A percentile compares a stretch with the other conserved stretches of the same genome.
These are phyloP conservation scores for Hartigia nigra DNA, from an alignment of 2,888 invertebrate species.

Conservation along the genomic window DNA sequence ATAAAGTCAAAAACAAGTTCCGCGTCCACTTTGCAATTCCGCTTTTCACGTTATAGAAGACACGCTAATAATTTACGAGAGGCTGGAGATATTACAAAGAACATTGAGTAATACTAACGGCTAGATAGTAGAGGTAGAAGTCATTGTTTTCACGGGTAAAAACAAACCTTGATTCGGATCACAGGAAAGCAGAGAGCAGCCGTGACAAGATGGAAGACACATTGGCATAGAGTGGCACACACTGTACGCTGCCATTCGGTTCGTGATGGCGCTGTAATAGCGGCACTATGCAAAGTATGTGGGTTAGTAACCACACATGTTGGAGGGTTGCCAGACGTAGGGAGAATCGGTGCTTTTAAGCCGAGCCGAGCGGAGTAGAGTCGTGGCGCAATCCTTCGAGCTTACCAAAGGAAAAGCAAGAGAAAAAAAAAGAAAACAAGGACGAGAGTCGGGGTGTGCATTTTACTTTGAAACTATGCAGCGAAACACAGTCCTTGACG, in stretches of 20 bases:
- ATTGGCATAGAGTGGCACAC: background rate
- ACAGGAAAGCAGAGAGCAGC: background rate
- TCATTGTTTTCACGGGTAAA: background rate
- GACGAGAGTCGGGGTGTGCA: slow-evolving; percentile 28
- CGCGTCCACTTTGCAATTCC: background rate
- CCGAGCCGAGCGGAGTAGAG: background rate
- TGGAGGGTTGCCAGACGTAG: slow-evolving; percentile 24
- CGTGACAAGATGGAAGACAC: slow-evolving; percentile 4
- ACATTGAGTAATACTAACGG: background rate
- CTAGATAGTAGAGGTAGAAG: background rate
- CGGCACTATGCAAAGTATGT: slow-evolving; percentile 21
- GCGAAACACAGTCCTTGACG: background rate
- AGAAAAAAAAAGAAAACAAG: slow-evolving; percentile 30
- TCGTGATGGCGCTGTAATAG: slow-evolving; percentile 3
- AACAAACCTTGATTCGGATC: background rate
- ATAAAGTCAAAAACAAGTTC: background rate
- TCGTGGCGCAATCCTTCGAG: background rate
- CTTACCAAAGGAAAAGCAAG: slow-evolving; percentile 13
- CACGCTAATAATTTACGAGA: background rate
- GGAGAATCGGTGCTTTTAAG: background rate
- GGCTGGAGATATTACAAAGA: background rate
- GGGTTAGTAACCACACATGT: slow-evolving; percentile 33
- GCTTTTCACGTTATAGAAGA: background rate
- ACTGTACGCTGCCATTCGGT: background rate
- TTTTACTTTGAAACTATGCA: background rate